Evolutionary conservation across 1,140 invertebrate genomes (phyloP).

Genomic region (Brachionus rubens): DNA sequence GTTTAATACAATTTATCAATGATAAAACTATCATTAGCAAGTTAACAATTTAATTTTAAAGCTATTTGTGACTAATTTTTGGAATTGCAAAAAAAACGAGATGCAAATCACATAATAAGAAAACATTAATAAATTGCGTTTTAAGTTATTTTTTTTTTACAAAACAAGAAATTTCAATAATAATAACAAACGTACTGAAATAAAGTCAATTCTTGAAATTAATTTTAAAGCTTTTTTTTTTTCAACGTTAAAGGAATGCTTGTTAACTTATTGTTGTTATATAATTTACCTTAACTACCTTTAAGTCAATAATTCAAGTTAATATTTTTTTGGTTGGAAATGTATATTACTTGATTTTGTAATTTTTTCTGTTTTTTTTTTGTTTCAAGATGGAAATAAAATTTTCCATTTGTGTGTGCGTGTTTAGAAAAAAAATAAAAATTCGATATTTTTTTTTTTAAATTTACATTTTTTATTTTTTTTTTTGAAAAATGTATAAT

Average conservation of each 20-base stretch:
- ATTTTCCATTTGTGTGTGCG: not conserved
- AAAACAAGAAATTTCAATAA: conserved; percentile 31
- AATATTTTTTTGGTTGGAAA: conserved; percentile 10
- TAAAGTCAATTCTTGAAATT: conserved; percentile 19
- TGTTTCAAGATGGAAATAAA: not conserved
- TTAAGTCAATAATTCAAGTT: conserved; percentile 43
- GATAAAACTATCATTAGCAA: too few species aligned
- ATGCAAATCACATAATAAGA: conserved; percentile 2
- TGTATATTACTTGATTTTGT: conserved; percentile 7
- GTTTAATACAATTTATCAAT: conserved; percentile 15
- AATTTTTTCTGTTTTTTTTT: conserved; percentile 23
- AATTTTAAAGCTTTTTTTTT: conserved; percentile 3
- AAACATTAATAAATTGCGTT: not conserved
- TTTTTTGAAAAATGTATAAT: too few species aligned
- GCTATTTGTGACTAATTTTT: too few species aligned
- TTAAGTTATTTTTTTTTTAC: not conserved
- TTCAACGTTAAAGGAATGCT: not conserved
- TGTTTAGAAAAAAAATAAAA: not conserved
- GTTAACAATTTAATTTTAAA: too few species aligned
- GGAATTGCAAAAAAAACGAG: not conserved
- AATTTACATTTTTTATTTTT: too few species aligned
- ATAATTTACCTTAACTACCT: conserved; percentile 43
- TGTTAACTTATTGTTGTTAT: conserved; percentile 30
- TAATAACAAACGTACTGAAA: not conserved
- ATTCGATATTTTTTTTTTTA: too few species aligned